phyloP scores from a whole-genome alignment of 2,888 invertebrate species.

The Dryobota labecula region DNA sequence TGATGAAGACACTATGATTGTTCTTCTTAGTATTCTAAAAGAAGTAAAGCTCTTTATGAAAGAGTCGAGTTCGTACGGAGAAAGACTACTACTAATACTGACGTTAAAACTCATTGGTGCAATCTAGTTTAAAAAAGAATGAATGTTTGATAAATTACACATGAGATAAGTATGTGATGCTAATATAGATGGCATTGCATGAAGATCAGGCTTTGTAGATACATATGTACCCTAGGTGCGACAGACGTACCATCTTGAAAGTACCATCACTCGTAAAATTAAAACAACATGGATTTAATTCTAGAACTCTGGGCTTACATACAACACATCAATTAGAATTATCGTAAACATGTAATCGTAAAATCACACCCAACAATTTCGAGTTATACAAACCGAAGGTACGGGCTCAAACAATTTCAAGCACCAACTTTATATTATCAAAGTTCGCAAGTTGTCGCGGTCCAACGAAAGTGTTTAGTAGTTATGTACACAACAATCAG shows the following conservation, averaged over 20 bases:
- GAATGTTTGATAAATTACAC: not conserved
- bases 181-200: not conserved
- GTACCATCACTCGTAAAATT: not conserved
- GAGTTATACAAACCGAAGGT: slow-evolving; percentile 54
- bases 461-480: slow-evolving; percentile 70
- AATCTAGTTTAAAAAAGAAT: not conserved
- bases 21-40: not conserved
- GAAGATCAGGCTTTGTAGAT: not conserved
- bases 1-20: not conserved
- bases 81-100: not conserved
- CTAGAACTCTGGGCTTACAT: not conserved
- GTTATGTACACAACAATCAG: slow-evolving; percentile 58
- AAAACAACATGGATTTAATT: not conserved
- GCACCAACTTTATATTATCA: slow-evolving; percentile 79
- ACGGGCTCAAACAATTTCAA: slow-evolving; percentile 65
- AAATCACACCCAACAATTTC: slow-evolving; percentile 17
- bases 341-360: slow-evolving; percentile 20
- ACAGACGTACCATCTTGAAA: not conserved
- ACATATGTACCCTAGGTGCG: not conserved
- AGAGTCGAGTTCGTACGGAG: not conserved
- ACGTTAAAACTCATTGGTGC: not conserved
- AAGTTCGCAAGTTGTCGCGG: slow-evolving; percentile 77
- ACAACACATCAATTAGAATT: not conserved
- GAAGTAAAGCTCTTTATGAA: not conserved
- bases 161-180: not conserved